phyloP scores from a whole-genome alignment of 2,888 invertebrate genomes.

The Scaptomyza flava region DNA sequence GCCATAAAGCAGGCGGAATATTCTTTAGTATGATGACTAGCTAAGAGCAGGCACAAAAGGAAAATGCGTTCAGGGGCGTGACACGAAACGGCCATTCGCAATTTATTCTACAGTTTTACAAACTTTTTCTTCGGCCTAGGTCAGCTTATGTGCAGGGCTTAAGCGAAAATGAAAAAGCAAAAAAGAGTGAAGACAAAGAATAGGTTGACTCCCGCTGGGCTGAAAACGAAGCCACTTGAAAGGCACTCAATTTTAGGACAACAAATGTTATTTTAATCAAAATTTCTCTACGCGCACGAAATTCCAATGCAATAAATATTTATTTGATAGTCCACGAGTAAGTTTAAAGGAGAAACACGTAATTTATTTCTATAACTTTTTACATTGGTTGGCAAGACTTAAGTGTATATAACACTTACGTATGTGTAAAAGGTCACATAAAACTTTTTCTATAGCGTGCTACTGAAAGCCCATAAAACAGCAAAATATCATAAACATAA shows the following conservation, averaged over 20 bases:
- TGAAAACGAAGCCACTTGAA: constrained; percentile 52
- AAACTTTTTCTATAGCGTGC: no score
- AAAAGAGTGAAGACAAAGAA: neutral
- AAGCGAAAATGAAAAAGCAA: constrained; percentile 8
- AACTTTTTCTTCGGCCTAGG: neutral
- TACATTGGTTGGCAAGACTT: no score
- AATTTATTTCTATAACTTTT: no score
- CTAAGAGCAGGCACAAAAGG: constrained; percentile 1
- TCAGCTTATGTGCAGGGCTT: constrained; percentile 1
- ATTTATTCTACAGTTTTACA: constrained; percentile 13
- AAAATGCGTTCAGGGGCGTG: constrained; percentile 10
- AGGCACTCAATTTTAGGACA: constrained; percentile 31
- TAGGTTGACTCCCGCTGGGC: neutral
- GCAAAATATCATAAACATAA: neutral
- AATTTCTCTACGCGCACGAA: constrained; percentile 26
- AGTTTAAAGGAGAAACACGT: neutral
- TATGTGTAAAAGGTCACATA: no score
- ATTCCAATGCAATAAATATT: constrained; percentile 3
- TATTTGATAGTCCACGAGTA: neutral
- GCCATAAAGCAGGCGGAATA: constrained; percentile 18
- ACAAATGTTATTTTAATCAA: constrained; percentile 56
- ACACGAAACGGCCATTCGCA: constrained; percentile 30
- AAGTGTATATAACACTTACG: no score
- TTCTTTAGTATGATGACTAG: constrained; percentile 1
- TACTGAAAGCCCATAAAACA: neutral